A percentile compares a stretch with the other conserved stretches of the same genome.
Evolutionary conservation across 2,797 vertebrate species (phyloP).

Genomic region (Rhinatrema bivittatum): DNA sequence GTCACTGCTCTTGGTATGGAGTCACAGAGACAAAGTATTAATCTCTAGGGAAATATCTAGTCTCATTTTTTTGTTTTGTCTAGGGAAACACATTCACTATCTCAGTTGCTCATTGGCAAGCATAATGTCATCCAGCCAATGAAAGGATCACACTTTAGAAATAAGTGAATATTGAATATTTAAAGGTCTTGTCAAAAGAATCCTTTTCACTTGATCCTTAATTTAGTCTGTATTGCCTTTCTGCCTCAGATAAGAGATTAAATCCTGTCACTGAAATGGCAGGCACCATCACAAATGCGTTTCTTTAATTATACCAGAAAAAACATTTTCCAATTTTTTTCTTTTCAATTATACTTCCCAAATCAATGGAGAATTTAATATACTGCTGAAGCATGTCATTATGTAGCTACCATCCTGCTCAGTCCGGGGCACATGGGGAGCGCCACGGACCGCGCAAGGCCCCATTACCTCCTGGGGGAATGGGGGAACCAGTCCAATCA

Average conservation of each 20-base stretch:
- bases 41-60: not conserved
- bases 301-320: constrained; percentile 12
- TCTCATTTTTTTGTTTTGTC: constrained; percentile 23
- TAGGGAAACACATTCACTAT: constrained; percentile 28
- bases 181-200: constrained; percentile 35
- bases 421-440: no score
- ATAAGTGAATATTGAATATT: constrained; percentile 28
- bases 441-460: no score
- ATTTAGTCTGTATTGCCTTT: constrained; percentile 15
- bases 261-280: constrained; percentile 11
- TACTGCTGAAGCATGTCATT: no score
- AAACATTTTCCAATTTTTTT: constrained; percentile 5
- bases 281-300: constrained; percentile 10
- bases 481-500: no score
- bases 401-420: no score
- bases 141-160: constrained; percentile 33
- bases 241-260: constrained; percentile 21
- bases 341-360: not conserved
- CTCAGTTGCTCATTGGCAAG: constrained; percentile 35
- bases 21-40: constrained; percentile 31
- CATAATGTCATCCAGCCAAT: constrained; percentile 23
- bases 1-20: constrained; percentile 15
- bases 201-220: constrained; percentile 15
- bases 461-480: no score
- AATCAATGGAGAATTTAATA: no score